Base-by-base conservation (phyloP, 2,888 invertebrate genomes). In the Hemithea aestivaria region DNA sequence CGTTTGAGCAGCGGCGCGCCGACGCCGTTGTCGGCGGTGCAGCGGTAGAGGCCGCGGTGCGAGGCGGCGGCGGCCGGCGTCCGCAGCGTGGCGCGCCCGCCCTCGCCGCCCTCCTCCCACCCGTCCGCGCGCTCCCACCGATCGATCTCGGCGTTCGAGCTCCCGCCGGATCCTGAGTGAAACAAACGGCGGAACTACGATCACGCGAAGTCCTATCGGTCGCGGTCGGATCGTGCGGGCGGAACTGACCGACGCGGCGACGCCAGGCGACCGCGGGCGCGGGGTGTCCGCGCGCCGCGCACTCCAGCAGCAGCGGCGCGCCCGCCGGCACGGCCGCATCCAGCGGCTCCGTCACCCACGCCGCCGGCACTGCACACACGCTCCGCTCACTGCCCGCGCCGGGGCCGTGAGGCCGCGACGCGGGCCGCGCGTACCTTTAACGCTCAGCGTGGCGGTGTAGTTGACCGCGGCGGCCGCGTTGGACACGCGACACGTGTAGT, bases 21-120 rank as follows among this genome's bases (percentile, higher is more conserved):
- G 45, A 96, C 94, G 32, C 93, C 92, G 73, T 96, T 96, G 59
- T 92, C 91, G 1, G 95, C 94, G 48, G 91, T 89, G 69, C 96
- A 96, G 58, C 95, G 90, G 77, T 95, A 96, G 63, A 90, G 89
- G 5, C 95, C 95, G 66, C 91, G 92, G 56, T 91, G 92, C 47
- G 89, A 87, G 21, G 93, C 90, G 35, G 90, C 87, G 7, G 93
- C 92, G 12, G 91, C 87, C 31, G 89, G 89, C 1, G 93, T 90
- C 54, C 88, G 77, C 45, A 94, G 74, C 7, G 92, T 90, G 6
- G 38, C 53, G 6, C 45, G 47, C 7, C 12, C 40, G 2, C 28
- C 28, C 22, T 12, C 27, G 4, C 20, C 69, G 21, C 39, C 40
- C 7, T 48, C 50, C 8, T 40, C 45, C 3, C 36, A 49, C 6